phyloP scores from a whole-genome alignment of 2,888 invertebrate species.

The Stenodema calcarata region DNA sequence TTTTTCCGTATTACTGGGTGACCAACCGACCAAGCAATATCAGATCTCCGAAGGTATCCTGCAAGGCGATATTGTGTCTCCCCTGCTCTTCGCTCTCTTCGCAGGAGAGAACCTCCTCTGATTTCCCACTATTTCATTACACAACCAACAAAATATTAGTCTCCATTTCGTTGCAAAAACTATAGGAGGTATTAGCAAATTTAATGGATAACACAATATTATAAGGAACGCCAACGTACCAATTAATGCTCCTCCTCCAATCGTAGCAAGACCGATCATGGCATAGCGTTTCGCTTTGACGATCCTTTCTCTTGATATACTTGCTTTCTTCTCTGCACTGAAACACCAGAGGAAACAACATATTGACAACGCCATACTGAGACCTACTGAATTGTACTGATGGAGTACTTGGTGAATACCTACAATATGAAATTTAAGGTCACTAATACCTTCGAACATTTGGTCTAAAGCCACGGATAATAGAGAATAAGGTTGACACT shows the following conservation, averaged over 20 bases:
- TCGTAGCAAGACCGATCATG: slow-evolving; percentile 69
- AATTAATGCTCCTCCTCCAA: slow-evolving; percentile 70
- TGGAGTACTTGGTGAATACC: no score
- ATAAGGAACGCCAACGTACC: slow-evolving; percentile 60
- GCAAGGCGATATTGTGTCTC: neutral
- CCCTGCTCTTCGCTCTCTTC: neutral
- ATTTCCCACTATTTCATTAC: no score
- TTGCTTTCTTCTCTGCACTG: slow-evolving; percentile 63
- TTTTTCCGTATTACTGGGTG: neutral
- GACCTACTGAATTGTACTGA: neutral
- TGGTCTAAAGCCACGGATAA: no score
- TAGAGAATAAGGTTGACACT: no score
- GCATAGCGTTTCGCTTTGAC: slow-evolving; percentile 69
- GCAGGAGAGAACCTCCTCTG: no score
- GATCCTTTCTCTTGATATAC: slow-evolving; percentile 61
- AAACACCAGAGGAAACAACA: slow-evolving; percentile 45
- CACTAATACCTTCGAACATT: no score
- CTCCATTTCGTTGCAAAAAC: no score
- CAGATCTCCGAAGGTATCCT: neutral
- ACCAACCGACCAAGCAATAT: neutral
- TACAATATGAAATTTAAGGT: no score
- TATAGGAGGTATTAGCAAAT: no score
- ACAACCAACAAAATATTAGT: no score
- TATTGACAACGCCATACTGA: slow-evolving; percentile 8
- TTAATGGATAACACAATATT: no score